Conservation (phyloP, 2,797 vertebrate species). For the Columba guinea region DNA sequence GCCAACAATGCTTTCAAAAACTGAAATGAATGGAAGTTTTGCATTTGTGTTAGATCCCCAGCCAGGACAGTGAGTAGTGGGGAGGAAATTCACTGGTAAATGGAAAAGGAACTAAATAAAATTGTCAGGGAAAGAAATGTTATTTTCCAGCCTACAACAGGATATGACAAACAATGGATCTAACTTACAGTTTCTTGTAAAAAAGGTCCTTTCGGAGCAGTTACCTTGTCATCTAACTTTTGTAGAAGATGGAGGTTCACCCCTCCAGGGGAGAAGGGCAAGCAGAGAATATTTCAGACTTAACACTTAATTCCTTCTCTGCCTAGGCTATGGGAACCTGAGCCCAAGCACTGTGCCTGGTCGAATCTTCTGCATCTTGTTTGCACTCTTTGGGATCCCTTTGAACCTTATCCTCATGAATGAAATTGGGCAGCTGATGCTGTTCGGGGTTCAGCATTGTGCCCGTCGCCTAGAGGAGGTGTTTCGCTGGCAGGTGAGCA, state of each 20-base stretch:
- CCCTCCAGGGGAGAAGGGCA: neutral
- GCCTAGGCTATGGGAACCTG: constrained; percentile 89
- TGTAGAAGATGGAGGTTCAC: neutral
- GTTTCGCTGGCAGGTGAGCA: constrained; percentile 79
- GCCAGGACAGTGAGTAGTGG: neutral
- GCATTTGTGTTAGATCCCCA: constrained; percentile 35
- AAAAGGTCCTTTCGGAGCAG: constrained; percentile 9
- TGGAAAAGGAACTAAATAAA: constrained; percentile 52
- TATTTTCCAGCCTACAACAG: constrained; percentile 43
- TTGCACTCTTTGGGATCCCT: constrained; percentile 90
- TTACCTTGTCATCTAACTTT: constrained; percentile 2
- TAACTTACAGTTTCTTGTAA: constrained; percentile 50
- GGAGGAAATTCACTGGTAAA: constrained; percentile 54
- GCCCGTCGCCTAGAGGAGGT: constrained; percentile 73
- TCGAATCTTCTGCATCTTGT: constrained; percentile 92
- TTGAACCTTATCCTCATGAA: constrained; percentile 90
- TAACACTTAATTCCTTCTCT: neutral
- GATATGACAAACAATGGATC: constrained; percentile 61
- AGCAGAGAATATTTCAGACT: neutral
- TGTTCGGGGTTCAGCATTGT: constrained; percentile 79
- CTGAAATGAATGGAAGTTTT: constrained; percentile 17
- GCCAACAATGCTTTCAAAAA: constrained; percentile 29
- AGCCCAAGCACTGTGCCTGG: constrained; percentile 81
- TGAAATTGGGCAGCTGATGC: constrained; percentile 88
- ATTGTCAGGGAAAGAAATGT: constrained; percentile 32